phyloP scores from a whole-genome alignment of 2,113 vertebrate genomes.

The Delphinus delphis region DNA sequence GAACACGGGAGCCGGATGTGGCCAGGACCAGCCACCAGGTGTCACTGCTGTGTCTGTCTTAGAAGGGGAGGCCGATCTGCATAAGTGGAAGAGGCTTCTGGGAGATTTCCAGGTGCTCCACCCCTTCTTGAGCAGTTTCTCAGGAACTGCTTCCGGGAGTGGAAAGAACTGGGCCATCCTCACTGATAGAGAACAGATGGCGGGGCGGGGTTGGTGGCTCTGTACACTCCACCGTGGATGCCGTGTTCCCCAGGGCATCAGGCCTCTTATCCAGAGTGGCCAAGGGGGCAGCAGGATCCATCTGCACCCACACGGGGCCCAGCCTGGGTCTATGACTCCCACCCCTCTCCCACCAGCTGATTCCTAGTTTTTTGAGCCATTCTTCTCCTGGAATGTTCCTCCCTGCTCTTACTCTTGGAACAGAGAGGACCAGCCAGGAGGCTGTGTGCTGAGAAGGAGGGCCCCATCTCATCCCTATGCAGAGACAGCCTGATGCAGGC shows the following conservation, averaged over 20 bases:
- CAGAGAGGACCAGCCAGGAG: not conserved
- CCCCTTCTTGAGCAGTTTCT: constrained; percentile 9
- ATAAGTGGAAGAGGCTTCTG: constrained; percentile 12
- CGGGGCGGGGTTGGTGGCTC: not conserved
- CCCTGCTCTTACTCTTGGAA: not conserved
- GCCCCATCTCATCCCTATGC: not conserved
- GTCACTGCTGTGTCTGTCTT: constrained; percentile 54
- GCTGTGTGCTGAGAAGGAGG: not conserved
- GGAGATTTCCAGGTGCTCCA: constrained; percentile 17
- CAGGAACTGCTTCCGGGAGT: not conserved
- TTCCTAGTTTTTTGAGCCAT: not conserved
- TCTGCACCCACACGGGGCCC: not conserved
- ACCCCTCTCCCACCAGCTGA: no score
- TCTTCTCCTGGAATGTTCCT: not conserved
- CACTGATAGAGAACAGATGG: constrained; percentile 14
- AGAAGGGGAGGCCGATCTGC: not conserved
- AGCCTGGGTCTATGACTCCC: not conserved
- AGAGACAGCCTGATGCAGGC: not conserved
- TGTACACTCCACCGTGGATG: not conserved
- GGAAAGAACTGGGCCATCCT: not conserved
- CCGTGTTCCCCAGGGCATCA: not conserved
- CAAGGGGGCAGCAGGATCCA: not conserved
- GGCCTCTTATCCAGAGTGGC: not conserved
- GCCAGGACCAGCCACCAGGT: constrained; percentile 63
- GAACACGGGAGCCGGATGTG: not conserved